Evolutionary conservation across 2,113 vertebrate genomes (phyloP).

Genomic region (Lepus timidus): DNA sequence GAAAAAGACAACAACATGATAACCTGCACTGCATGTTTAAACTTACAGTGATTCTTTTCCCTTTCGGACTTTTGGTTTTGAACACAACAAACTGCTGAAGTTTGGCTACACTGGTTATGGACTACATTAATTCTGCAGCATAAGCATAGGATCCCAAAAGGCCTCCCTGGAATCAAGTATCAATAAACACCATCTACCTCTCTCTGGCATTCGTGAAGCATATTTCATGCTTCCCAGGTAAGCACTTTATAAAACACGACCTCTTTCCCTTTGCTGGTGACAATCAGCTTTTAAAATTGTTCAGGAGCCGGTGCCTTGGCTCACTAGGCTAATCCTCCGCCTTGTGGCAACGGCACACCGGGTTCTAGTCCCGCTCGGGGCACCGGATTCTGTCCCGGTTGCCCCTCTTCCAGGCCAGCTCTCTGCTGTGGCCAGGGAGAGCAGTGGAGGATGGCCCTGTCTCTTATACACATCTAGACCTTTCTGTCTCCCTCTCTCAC

Average conservation of each 20-base stretch:
- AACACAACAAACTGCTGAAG: constrained; percentile 59
- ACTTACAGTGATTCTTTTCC: constrained; percentile 47
- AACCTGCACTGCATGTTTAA: constrained; percentile 51
- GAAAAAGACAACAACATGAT: constrained; percentile 51
- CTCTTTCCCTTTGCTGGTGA: constrained; percentile 24
- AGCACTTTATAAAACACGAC: constrained; percentile 61
- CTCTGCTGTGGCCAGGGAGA: too few species aligned
- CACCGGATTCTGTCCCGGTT: too few species aligned
- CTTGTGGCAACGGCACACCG: too few species aligned
- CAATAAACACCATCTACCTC: constrained; percentile 64
- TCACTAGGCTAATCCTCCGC: too few species aligned
- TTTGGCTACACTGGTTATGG: constrained; percentile 66
- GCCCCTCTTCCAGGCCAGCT: too few species aligned
- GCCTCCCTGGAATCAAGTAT: constrained; percentile 68
- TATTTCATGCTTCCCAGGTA: constrained; percentile 61
- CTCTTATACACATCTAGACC: too few species aligned
- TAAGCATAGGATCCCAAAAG: constrained; percentile 69
- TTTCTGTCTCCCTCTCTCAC: too few species aligned
- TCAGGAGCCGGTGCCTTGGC: too few species aligned
- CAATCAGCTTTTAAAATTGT: constrained; percentile 51
- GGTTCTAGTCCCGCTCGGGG: too few species aligned
- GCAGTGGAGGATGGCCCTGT: too few species aligned
- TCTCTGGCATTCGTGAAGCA: not conserved
- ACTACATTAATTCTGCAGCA: constrained; percentile 68
- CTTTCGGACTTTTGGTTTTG: constrained; percentile 62